A percentile compares a stretch with the other conserved stretches of the same genome.
phyloP scores from a whole-genome alignment of 2,113 vertebrate genomes.

The Psilopogon haemacephalus region DNA sequence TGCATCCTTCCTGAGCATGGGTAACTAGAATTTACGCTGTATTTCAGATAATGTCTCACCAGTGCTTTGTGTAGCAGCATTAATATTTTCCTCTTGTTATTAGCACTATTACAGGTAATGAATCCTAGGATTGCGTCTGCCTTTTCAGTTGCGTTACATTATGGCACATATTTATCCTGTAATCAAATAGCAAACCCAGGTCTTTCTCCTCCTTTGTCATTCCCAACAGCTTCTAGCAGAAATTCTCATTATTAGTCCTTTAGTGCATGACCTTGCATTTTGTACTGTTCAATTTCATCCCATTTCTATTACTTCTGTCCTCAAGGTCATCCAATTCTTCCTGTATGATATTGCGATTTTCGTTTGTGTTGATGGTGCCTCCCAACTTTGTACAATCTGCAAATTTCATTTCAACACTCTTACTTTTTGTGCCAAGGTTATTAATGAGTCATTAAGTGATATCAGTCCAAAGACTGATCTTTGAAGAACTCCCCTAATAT shows the following conservation, averaged over 20 bases:
- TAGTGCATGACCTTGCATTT: constrained; percentile 70
- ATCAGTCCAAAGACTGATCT: constrained; percentile 11
- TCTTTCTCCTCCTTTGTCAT: constrained; percentile 67
- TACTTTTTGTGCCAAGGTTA: constrained; percentile 54
- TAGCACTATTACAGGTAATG: constrained; percentile 64
- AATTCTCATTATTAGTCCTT: constrained; percentile 72
- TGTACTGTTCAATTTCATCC: constrained; percentile 71
- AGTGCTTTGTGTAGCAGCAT: constrained; percentile 46
- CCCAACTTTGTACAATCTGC: constrained; percentile 61
- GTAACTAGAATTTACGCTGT: constrained; percentile 15
- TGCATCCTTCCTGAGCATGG: constrained; percentile 24
- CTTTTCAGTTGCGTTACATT: constrained; percentile 67
- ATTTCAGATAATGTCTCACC: constrained; percentile 49
- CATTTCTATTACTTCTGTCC: constrained; percentile 71
- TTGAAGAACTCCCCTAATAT: constrained; percentile 15
- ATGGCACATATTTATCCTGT: constrained; percentile 69
- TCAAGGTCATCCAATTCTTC: constrained; percentile 71
- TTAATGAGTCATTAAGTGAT: constrained; percentile 50
- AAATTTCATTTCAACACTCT: constrained; percentile 47
- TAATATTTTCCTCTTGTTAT: constrained; percentile 64
- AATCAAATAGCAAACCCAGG: constrained; percentile 63
- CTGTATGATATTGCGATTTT: constrained; percentile 51
- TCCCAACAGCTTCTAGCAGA: constrained; percentile 67
- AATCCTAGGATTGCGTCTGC: constrained; percentile 63
- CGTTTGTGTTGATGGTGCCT: constrained; percentile 61